These are phyloP conservation scores for Phocides pigmalion DNA, from an alignment of 1,140 invertebrate genomes.

Conservation along the genomic window DNA sequence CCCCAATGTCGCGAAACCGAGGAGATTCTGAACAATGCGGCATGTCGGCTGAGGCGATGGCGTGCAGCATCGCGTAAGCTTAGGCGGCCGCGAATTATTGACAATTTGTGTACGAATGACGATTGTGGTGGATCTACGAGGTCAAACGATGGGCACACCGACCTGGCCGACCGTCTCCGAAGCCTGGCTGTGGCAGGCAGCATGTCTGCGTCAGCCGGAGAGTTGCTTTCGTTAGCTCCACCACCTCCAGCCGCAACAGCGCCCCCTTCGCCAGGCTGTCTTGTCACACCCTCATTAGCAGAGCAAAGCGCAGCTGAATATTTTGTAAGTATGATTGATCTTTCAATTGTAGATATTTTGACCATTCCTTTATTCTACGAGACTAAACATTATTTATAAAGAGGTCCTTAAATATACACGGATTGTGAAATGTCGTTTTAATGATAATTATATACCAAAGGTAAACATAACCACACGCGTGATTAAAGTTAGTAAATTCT, in stretches of 20 bases:
- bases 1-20: conserved; percentile 62
- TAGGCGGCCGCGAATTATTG: conserved; percentile 67
- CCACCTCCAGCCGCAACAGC: conserved; percentile 77
- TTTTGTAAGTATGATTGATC: conserved; percentile 63
- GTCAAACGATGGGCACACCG: conserved; percentile 66
- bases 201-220: conserved; percentile 78
- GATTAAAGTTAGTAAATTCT: too few species aligned
- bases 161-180: conserved; percentile 74
- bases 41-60: conserved; percentile 69
- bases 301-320: conserved; percentile 74
- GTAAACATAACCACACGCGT: too few species aligned
- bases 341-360: not conserved
- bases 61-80: conserved; percentile 69
- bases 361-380: too few species aligned
- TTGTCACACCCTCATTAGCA: conserved; percentile 70
- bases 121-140: conserved; percentile 56
- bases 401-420: too few species aligned
- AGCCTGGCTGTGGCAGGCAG: conserved; percentile 82
- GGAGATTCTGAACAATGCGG: conserved; percentile 73
- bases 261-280: conserved; percentile 71
- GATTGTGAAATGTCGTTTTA: too few species aligned
- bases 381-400: too few species aligned
- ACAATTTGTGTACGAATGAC: conserved; percentile 72
- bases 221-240: conserved; percentile 81
- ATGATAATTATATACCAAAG: too few species aligned